Percentiles rank a stretch among this genome's conserved stretches.
Evolutionary conservation across 2,113 vertebrate species (phyloP).

Genomic region (Girardinichthys multiradiatus): DNA sequence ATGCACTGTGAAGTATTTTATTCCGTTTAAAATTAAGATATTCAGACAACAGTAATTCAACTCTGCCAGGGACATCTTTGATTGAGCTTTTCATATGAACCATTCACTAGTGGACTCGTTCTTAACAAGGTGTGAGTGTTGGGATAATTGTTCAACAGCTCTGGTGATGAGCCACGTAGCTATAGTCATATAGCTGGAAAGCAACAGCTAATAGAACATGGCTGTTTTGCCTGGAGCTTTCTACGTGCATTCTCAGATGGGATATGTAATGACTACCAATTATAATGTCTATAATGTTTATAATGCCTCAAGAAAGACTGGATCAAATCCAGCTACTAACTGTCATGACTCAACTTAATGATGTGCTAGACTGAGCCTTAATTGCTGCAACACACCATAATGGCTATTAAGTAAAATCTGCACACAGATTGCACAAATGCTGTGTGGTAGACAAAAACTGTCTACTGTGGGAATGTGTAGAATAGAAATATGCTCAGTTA

Average conservation of each 20-base stretch:
- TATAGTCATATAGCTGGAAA: constrained; percentile 20
- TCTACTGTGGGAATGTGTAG: no score
- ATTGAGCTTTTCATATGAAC: not conserved
- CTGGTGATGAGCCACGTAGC: constrained; percentile 48
- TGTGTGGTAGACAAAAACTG: not conserved
- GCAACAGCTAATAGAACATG: constrained; percentile 3
- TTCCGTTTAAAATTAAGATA: not conserved
- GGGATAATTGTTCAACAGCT: constrained; percentile 50
- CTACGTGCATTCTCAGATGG: constrained; percentile 52
- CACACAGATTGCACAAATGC: not conserved
- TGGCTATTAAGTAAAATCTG: not conserved
- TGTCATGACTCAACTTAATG: constrained; percentile 20
- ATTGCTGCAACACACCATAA: constrained; percentile 10
- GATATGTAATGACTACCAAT: constrained; percentile 62
- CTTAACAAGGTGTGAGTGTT: constrained; percentile 28
- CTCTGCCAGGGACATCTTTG: not conserved
- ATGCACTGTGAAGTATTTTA: not conserved
- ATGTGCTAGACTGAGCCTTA: constrained; percentile 3
- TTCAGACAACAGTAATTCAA: not conserved
- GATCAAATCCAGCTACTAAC: constrained; percentile 19
- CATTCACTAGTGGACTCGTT: constrained; percentile 28
- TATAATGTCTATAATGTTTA: no score
- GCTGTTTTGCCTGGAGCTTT: constrained; percentile 45
- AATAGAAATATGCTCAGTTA: not conserved
- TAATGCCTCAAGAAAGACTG: constrained; percentile 29